Base-by-base conservation (phyloP, 2,113 vertebrate species). In the Anser brachyrhynchus region DNA sequence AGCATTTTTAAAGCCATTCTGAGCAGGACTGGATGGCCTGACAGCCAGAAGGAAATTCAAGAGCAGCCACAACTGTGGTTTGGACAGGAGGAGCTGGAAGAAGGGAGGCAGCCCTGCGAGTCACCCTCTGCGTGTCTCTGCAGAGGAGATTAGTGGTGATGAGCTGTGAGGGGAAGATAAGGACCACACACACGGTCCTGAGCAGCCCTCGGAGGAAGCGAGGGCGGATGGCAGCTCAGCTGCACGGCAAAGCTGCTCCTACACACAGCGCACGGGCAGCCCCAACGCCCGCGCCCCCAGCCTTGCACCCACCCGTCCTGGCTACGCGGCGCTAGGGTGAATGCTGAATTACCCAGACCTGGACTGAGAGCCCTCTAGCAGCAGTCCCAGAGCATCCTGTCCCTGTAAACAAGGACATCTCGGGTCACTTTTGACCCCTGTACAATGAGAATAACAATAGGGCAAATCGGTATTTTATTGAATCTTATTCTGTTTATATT, bases 221-320 rank as follows among this genome's bases (percentile, higher is more conserved):
- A 84, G 64, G 21, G 59, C 3, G 64, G 64, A 26, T 13, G 7
- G 29, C 43, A 69, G 17, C 26, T 49, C 51, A 22, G 0, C 15
- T 15, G 33, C 7, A 1, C 19, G 51, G 52, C 2, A 59, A 46
- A 83, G 58, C 86, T 88, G 75, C 39, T 95, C 43, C 83, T n/a
- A 23, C 69, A 75, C 19, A 33, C 46, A 37, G n/a, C 1, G 20
- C 33, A 8, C 6, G 6, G 28, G 78, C 57, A 93, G 65, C 39
- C 29, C 51, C 39, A 4, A 19, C 0, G 0, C 6, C 22, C 1
- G 11, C 44, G 59, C 4, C 28, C 70, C 28, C 3, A n/a, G 4
- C 29, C 61, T 58, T 31, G 46, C 49, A 28, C 64, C 19, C 10
- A 25, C 74, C 61, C 62, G 35, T 51, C 54, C 37, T 4, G 2